Evolutionary conservation across 2,797 vertebrate species (phyloP), one percentile per base, ranked within the genome.

Genomic region (Anableps anableps): DNA sequence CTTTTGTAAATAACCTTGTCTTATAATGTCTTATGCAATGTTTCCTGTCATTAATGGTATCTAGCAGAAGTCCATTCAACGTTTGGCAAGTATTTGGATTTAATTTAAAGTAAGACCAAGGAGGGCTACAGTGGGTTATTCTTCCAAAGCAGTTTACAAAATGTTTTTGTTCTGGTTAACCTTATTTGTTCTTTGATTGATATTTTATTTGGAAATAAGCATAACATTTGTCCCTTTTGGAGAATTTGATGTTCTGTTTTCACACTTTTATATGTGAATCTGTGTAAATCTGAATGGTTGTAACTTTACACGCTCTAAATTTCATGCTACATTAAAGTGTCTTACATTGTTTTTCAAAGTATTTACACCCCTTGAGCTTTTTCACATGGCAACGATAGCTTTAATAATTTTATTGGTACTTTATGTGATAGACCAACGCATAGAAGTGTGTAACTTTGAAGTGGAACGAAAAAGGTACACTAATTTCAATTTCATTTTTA

Each of bases 21-120:
- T 82, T 13, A 14, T 60, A 11, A 38, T 74, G 36, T n/a, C n/a
- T 60, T 75, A 55, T 7, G 4, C 38, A 17, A 38, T 66, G 73
- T 78, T 80, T 82, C 41, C 66, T 70, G 23, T 73, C 76, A 87
- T 86, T 75, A 82, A 81, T 16, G 19, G 66, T 74, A 29, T 75
- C 81, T 62, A 68, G 73, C 1, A 48, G 34, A 38, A 66, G 8
- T 38, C 16, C 3, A 1, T 19, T 23, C 17, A 38, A 38, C 3
- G 34, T 38, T 8, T 41, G 36, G 4, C 1, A 8, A 66, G 4
- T 5, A 38, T 26, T 38, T 38, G 21, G 9, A 41, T 23, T 66
- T 36, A 4, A 38, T 38, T 66, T 21, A 66, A 66, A 23, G n/a
- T 36, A 66, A 34, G 10, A 6, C 3, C 34, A 38, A 21, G 38